phyloP scores from a whole-genome alignment of 2,797 vertebrate genomes.

The Sebastes wilsoni region DNA sequence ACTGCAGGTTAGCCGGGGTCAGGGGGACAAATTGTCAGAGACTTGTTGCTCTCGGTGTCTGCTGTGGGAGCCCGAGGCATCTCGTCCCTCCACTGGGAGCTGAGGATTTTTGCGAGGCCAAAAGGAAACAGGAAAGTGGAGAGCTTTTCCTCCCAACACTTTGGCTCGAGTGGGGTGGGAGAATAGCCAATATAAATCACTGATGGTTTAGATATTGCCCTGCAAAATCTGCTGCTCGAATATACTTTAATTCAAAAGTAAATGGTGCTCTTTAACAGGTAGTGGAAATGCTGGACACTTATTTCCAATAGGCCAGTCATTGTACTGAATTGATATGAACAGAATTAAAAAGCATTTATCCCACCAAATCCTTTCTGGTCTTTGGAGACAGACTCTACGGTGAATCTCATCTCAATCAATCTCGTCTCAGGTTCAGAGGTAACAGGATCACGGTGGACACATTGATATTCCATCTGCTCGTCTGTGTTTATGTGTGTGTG shows the following conservation, averaged over 20 bases:
- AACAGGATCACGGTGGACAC: slow-evolving; percentile 22
- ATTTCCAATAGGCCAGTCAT: background rate
- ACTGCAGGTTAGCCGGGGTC: slow-evolving; percentile 50
- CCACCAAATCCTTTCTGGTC: background rate
- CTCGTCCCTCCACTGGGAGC: background rate
- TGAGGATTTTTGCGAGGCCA: background rate
- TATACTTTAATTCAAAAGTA: background rate
- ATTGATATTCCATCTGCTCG: slow-evolving; percentile 26
- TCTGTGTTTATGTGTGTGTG: slow-evolving; percentile 23
- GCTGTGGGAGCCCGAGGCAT: slow-evolving; percentile 10
- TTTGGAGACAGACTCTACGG: background rate
- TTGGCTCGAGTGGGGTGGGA: background rate
- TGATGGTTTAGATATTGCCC: background rate
- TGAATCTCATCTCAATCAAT: slow-evolving; percentile 1
- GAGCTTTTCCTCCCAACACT: background rate
- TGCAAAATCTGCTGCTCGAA: background rate
- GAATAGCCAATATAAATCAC: background rate
- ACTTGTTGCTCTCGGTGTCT: slow-evolving; percentile 28
- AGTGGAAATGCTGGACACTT: background rate
- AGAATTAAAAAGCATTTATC: background rate
- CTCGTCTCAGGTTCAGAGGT: slow-evolving; percentile 5
- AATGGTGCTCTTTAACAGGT: background rate
- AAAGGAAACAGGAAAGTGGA: background rate
- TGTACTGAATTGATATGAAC: background rate
- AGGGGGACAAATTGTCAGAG: slow-evolving; percentile 45